phyloP scores from a whole-genome alignment of 2,888 invertebrate genomes.

The Drosophila atripex region DNA sequence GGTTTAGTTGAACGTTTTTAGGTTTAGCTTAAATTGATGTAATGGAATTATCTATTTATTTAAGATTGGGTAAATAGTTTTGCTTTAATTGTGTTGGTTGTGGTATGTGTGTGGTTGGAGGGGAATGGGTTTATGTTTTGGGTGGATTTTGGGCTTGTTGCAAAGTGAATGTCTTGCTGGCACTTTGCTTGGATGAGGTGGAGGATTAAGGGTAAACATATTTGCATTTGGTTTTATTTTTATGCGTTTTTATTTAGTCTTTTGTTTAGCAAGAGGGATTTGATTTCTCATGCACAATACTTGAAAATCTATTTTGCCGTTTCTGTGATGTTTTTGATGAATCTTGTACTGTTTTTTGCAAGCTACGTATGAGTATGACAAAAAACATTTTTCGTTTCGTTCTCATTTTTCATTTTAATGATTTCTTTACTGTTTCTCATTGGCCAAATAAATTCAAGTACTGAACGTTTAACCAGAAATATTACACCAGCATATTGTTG shows the following conservation, averaged over 20 bases:
- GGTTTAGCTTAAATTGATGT: slow-evolving; percentile 28
- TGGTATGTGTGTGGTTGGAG: slow-evolving; percentile 26
- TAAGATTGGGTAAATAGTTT: slow-evolving; percentile 24
- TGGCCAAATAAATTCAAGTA: slow-evolving; percentile 83
- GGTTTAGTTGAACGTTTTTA: slow-evolving; percentile 31
- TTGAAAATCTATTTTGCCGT: slow-evolving; percentile 81
- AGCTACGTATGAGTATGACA: slow-evolving; percentile 51
- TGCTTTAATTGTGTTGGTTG: slow-evolving; percentile 30
- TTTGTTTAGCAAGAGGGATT: slow-evolving; percentile 83
- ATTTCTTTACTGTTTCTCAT: slow-evolving; percentile 25
- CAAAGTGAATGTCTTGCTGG: slow-evolving; percentile 22
- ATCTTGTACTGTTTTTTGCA: slow-evolving; percentile 46
- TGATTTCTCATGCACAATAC: slow-evolving; percentile 83
- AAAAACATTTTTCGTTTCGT: slow-evolving; percentile 44
- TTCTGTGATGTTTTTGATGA: slow-evolving; percentile 37
- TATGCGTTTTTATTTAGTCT: slow-evolving; percentile 64
- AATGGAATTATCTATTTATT: slow-evolving; percentile 32
- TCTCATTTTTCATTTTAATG: slow-evolving; percentile 14
- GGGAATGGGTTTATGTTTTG: slow-evolving; percentile 35
- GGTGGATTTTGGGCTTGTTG: neutral
- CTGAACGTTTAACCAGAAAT: slow-evolving; percentile 83
- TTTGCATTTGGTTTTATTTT: slow-evolving; percentile 60
- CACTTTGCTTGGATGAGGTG: slow-evolving; percentile 42
- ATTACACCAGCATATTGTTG: slow-evolving; percentile 84
- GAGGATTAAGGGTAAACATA: slow-evolving; percentile 38